A percentile compares a stretch with the other conserved stretches of the same genome.
phyloP scores from a whole-genome alignment of 2,113 vertebrate species.

The Tricholaema leucomelas region DNA sequence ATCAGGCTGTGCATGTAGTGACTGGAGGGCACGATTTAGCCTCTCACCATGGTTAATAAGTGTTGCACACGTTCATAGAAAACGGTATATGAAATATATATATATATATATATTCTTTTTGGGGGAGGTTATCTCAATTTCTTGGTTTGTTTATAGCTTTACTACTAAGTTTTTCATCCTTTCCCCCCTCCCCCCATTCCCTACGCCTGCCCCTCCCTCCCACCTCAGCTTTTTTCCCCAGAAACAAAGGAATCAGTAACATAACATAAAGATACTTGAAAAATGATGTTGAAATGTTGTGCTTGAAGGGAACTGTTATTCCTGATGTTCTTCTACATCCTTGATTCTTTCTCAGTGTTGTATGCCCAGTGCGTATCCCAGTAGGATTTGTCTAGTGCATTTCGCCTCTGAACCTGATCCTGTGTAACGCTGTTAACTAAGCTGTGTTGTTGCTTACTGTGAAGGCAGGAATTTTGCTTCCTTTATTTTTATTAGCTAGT shows the following conservation, averaged over 20 bases:
- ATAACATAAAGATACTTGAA: slow-evolving; percentile 72
- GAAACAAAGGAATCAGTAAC: slow-evolving; percentile 55
- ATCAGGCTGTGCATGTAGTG: slow-evolving; percentile 82
- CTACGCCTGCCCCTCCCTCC: not conserved
- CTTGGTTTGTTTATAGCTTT: slow-evolving; percentile 72
- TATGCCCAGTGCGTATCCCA: slow-evolving; percentile 70
- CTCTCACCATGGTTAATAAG: slow-evolving; percentile 77
- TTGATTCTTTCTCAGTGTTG: slow-evolving; percentile 75
- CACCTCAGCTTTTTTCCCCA: not conserved
- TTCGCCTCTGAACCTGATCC: slow-evolving; percentile 74
- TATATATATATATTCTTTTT: slow-evolving; percentile 61
- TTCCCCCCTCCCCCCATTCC: slow-evolving; percentile 1
- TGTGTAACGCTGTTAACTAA: slow-evolving; percentile 79
- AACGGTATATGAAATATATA: slow-evolving; percentile 69
- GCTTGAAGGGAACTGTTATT: slow-evolving; percentile 69
- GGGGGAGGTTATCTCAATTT: slow-evolving; percentile 58
- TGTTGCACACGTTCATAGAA: slow-evolving; percentile 76
- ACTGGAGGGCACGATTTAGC: slow-evolving; percentile 71
- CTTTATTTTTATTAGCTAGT: slow-evolving; percentile 69
- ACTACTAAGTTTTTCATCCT: slow-evolving; percentile 65
- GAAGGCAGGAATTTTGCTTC: slow-evolving; percentile 75
- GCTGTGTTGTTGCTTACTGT: slow-evolving; percentile 81
- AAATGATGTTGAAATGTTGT: slow-evolving; percentile 69
- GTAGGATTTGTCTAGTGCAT: slow-evolving; percentile 75
- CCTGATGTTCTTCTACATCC: slow-evolving; percentile 68